Conservation (phyloP, 2,113 vertebrate genomes). For the Eudyptes chrysolophus region DNA sequence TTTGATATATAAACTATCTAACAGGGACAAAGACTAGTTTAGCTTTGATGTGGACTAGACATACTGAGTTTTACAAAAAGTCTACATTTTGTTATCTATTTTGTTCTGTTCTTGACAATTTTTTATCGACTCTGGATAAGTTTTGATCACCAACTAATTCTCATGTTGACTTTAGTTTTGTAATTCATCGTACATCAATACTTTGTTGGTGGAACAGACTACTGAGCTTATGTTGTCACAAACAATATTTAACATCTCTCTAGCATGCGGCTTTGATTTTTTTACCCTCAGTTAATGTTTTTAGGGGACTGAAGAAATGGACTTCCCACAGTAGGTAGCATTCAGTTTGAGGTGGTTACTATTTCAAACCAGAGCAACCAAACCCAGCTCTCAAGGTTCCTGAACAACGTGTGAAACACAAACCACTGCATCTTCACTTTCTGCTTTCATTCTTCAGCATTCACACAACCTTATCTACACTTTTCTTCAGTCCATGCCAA, state of each 20-base stretch:
- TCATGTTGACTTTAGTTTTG: neutral
- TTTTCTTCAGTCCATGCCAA: neutral
- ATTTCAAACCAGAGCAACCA: neutral
- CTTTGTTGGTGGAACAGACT: neutral
- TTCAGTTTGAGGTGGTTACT: neutral
- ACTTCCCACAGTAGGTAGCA: neutral
- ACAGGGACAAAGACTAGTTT: neutral
- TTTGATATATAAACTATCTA: neutral
- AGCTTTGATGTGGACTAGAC: neutral
- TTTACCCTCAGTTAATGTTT: neutral
- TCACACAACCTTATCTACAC: neutral
- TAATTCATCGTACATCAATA: neutral
- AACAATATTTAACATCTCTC: neutral
- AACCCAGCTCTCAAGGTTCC: neutral
- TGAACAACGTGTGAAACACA: neutral
- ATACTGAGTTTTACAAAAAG: neutral
- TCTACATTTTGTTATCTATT: neutral
- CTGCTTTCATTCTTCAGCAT: neutral
- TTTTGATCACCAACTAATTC: neutral
- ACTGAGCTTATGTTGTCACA: neutral
- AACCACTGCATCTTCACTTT: neutral
- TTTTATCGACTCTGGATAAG: neutral
- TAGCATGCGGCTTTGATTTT: neutral
- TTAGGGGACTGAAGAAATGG: neutral
- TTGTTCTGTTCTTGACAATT: neutral